phyloP scores from a whole-genome alignment of 2,888 invertebrate genomes.

The Drosophila affinis region DNA sequence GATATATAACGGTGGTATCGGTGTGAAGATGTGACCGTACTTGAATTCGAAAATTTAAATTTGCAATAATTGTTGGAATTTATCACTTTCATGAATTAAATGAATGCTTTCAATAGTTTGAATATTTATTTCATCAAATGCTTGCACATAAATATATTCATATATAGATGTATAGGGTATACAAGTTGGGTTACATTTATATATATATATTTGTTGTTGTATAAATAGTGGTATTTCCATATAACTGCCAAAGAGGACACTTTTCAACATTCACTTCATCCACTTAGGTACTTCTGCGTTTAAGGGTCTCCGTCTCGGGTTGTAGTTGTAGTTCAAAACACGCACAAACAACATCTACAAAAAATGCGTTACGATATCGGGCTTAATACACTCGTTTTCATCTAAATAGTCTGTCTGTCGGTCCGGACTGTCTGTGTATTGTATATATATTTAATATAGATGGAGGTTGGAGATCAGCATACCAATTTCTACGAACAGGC shows the following conservation, averaged over 20 bases:
- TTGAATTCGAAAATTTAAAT: too few species aligned
- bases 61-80: too few species aligned
- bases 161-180: conserved; percentile 52
- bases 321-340: conserved; percentile 62
- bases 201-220: conserved; percentile 22
- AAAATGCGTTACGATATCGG: conserved; percentile 69
- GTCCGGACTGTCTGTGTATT: conserved; percentile 4
- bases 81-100: too few species aligned
- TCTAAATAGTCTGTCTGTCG: conserved; percentile 19
- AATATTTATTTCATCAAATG: conserved; percentile 70
- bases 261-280: conserved; percentile 40
- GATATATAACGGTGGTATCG: too few species aligned
- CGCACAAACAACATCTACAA: conserved; percentile 66
- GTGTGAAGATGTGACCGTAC: too few species aligned
- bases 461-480: conserved; percentile 66
- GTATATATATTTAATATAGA: conserved; percentile 28
- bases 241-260: conserved; percentile 52
- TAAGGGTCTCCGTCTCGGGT: conserved; percentile 40
- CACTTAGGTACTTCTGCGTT: conserved; percentile 69
- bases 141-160: conserved; percentile 60
- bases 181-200: conserved; percentile 38
- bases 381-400: conserved; percentile 35
- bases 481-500: conserved; percentile 56
- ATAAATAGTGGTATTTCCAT: conserved; percentile 48
- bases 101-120: conserved; percentile 61